Base-by-base conservation (phyloP, 2,113 vertebrate species). In the Egretta garzetta region DNA sequence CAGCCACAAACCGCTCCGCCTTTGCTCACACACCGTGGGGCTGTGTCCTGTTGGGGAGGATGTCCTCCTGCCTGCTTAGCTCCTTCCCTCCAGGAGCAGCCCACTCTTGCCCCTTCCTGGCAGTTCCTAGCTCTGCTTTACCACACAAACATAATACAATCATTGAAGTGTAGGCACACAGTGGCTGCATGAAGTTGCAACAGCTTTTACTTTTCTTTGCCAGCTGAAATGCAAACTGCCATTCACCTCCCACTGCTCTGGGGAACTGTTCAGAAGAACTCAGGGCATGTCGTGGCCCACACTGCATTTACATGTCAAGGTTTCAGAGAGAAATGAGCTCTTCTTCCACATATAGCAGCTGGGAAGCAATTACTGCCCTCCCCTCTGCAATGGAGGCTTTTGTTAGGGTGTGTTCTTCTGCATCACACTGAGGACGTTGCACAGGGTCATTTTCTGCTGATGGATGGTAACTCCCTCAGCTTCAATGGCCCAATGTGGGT, bases 201-300 rank as follows among this genome's bases (percentile, higher is more conserved):
- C 64, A 49, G 49, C 16, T n/a, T 77, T 72, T 43, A 35, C 52
- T 72, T 77, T 26, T 79, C 47, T 59, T 68, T 73, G 35, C 82
- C 59, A 72, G 53, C 59, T 73, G 83, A 77, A 82, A 56, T 43
- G 59, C 53, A 43, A 74, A 37, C 74, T 85, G 83, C 83, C 88
- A 67, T 35, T 94, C 88, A 52, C 79, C 79, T 83, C 79, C 88
- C 72, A 87, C 88, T 14, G 41, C 83, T 87, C 72, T 39, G 14
- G 72, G 59, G 77, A 73, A 50, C 72, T 73, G 5, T 60, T 79
- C 70, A 82, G 76, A 53, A 67, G 64, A 83, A 67, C 45, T 55
- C 22, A 10, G 56, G 67, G 35, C 68, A 56, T 7, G 14, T 80
- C 4, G 1, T 75, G 71, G 77, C 71, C 83, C 53, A 87, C 93